A percentile compares a stretch with the other conserved stretches of the same genome.
phyloP scores from a whole-genome alignment of 92 coral and sea anemone genomes.

The Diadumene lineata region DNA sequence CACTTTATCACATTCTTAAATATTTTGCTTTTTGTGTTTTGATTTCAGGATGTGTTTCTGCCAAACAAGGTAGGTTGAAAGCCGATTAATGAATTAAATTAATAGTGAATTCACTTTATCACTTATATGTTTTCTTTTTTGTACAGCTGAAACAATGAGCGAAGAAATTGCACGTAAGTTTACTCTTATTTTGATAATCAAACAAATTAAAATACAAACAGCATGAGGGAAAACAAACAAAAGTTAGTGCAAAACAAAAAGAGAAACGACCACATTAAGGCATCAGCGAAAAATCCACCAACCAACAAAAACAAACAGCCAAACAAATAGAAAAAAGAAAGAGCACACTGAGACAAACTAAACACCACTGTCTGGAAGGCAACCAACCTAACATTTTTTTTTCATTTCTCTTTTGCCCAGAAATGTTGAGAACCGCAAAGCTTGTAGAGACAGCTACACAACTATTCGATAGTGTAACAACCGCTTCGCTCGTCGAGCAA shows the following conservation, averaged over 20 bases:
- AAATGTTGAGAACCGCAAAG: not conserved
- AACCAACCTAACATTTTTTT: not conserved
- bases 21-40: not conserved
- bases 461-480: not conserved
- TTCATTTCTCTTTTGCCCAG: not conserved
- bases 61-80: not conserved
- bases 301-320: no score
- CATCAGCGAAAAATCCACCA: no score
- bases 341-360: no score
- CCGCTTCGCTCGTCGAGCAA: not conserved
- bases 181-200: not conserved
- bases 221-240: not conserved
- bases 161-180: not conserved
- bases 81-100: not conserved
- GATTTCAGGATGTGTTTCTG: constrained; percentile 1
- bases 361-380: no score
- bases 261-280: no score
- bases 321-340: no score
- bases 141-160: not conserved
- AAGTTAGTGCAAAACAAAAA: no score
- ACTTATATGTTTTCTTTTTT: no score
- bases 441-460: not conserved
- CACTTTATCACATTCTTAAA: not conserved
- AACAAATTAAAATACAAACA: not conserved
- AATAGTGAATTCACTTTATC: no score